Base-by-base conservation (phyloP, 2,888 invertebrate species). In the Thera obeliscata region DNA sequence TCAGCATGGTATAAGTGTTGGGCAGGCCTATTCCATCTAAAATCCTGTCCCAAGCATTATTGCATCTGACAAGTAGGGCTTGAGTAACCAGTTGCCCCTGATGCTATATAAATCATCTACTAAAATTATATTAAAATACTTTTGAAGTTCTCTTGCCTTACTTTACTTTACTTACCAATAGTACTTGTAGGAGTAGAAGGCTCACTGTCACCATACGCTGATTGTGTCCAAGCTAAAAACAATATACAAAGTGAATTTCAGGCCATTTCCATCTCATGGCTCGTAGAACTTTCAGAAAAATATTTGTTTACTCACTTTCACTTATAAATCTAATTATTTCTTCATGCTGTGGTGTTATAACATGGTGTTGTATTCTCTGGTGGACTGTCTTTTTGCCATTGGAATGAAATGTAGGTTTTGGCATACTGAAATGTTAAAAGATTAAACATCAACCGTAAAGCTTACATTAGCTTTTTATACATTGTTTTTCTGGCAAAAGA, bases 241-340 rank as follows among this genome's bases (percentile, higher is more conserved):
- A 64, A 69, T 2, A 22, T 60, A 12, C 62, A 60, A 54, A 61
- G 43, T 50, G 1, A 9, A 9, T 46, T 46, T 7, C 43, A 9
- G 9, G 2, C 9, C 43, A 1, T 2, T 46, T 9, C 22, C 22
- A 22, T 22, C 0, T 9, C 43, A 46, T 9, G 9, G 43, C 9
- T 8, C 9, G 9, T 46, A 2, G 7, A 46, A 1, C 1, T 9
- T 46, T 9, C 43, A 41, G 41, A 41, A 41, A 9, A 46, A 46
- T 46, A 46, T 46, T 9, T 9, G 9, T 33, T 33, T 7, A 95
- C 96, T 96, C 94, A 98, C 97, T 97, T 88, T 97, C 97, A 88
- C 96, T 96, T 81, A 98, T 96, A 90, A 95, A 98, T 93, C 96
- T 96, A 82, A 98, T 96, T 76, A 98, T 96, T 93, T 97, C 97